A percentile compares a stretch with the other conserved stretches of the same genome.
Conservation (phyloP, 2,113 vertebrate species). For the Seriola dumerili region DNA sequence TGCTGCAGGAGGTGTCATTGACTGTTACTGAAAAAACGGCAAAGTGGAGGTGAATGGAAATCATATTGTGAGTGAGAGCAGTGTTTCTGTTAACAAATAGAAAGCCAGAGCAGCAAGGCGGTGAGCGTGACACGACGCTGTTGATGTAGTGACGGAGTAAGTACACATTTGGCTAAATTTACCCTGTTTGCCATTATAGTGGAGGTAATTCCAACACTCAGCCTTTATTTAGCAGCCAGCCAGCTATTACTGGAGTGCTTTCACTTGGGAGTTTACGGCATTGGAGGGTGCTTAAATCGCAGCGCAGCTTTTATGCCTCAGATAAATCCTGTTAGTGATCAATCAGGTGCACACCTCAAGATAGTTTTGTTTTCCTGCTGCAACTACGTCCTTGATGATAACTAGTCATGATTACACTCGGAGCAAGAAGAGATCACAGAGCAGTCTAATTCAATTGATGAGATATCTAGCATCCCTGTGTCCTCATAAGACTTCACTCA, state of each 20-base stretch:
- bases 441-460: slow-evolving; percentile 31
- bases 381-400: not conserved
- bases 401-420: not conserved
- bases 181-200: too few species aligned
- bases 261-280: not conserved
- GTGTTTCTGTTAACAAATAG: too few species aligned
- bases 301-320: not conserved
- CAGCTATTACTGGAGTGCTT: not conserved
- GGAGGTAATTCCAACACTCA: not conserved
- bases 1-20: not conserved
- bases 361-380: not conserved
- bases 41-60: not conserved
- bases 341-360: not conserved
- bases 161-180: too few species aligned
- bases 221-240: not conserved
- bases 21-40: not conserved
- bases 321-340: not conserved
- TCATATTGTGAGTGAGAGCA: not conserved
- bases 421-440: slow-evolving; percentile 28
- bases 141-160: not conserved
- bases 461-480: slow-evolving; percentile 18
- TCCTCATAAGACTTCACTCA: slow-evolving; percentile 43
- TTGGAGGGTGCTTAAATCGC: not conserved
- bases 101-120: too few species aligned
- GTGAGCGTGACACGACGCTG: not conserved